Evolutionary conservation across 2,113 vertebrate species (phyloP), one percentile per base, ranked within the genome.

Genomic region (Cephalopholis sonnerati): DNA sequence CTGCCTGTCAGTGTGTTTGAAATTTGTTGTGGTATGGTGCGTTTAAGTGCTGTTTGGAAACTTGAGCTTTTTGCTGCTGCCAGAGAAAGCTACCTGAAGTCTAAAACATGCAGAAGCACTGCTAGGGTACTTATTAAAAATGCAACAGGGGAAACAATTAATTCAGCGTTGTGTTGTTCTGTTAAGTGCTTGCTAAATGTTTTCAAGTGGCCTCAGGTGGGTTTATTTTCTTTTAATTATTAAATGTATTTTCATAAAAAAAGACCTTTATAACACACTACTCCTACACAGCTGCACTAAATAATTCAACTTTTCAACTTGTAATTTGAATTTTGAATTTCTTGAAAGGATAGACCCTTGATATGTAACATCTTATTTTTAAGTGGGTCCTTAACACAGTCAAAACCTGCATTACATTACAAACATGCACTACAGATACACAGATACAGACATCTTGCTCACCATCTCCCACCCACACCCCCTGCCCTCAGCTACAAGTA

Each of bases 111-210:
- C 27, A 62, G 50, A 55, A 39, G 46, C 32, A 64, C n/a, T 2
- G 4, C 9, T 6, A 79, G 66, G 53, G 46, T 68, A 50, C 58
- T 48, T 48, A 77, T 86, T 69, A 70, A 89, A 83, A 62, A 74
- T 73, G 46, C 25, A 88, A 11, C 7, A 10, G n/a, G 55, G 48
- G 16, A 61, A 71, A 74, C 50, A 74, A 13, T 72, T 53, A 71
- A 68, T 58, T 62, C 32, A n/a, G 32, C 53, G 41, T 64, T 58
- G 9, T 73, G 50, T 46, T 69, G 41, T 29, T 61, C 11, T 36
- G 7, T 22, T 7, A 41, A 64, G 44, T 69, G 62, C 57, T 70
- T 5, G 12, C 44, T 76, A 17, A 68, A 29, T 69, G 12, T 67
- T 71, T 58, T 67, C 1, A 57, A 70, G 27, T 25, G 6, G 29